These are phyloP conservation scores for Drosophila maculinotata DNA, from an alignment of 2,888 invertebrate species.

Conservation along the genomic window DNA sequence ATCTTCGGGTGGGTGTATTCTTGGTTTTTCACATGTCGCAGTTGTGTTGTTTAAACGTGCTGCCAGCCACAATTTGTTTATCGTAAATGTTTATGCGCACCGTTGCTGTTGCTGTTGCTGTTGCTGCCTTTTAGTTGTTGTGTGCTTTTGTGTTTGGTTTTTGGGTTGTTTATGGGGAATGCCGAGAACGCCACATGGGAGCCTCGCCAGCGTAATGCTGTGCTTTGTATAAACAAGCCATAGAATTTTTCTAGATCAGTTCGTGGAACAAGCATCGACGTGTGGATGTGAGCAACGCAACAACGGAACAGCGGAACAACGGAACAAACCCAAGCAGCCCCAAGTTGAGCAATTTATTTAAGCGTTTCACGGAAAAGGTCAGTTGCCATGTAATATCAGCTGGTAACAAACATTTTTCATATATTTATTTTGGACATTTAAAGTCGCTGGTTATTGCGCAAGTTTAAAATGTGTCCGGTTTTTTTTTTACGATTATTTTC, in stretches of 20 bases:
- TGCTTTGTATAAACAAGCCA: slow-evolving; percentile 49
- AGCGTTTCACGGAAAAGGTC: slow-evolving; percentile 56
- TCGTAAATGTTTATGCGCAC: slow-evolving; percentile 64
- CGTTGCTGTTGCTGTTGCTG: background rate
- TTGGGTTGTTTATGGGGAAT: slow-evolving; percentile 53
- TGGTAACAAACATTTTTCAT: slow-evolving; percentile 21
- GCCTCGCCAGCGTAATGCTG: slow-evolving; percentile 7
- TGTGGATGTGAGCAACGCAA: slow-evolving; percentile 10
- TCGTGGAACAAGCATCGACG: slow-evolving; percentile 41
- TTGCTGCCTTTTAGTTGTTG: slow-evolving; percentile 38
- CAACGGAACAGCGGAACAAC: background rate
- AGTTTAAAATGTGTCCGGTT: slow-evolving; percentile 59
- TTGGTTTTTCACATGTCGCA: background rate
- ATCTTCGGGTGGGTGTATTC: slow-evolving; percentile 1
- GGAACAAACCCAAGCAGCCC: background rate
- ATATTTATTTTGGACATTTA: slow-evolving; percentile 17
- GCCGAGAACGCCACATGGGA: slow-evolving; percentile 63
- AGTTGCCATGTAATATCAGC: slow-evolving; percentile 23
- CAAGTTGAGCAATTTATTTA: slow-evolving; percentile 23
- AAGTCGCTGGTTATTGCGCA: slow-evolving; percentile 58
- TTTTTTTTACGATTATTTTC: slow-evolving; percentile 43
- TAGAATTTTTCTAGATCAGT: slow-evolving; percentile 48
- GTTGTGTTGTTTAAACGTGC: slow-evolving; percentile 30
- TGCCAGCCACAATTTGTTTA: slow-evolving; percentile 67
- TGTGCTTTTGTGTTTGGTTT: slow-evolving; percentile 29